These are phyloP conservation scores for Cyprinodon brontotheroides DNA, from an alignment of 2,113 vertebrate genomes.

Conservation along the genomic window DNA sequence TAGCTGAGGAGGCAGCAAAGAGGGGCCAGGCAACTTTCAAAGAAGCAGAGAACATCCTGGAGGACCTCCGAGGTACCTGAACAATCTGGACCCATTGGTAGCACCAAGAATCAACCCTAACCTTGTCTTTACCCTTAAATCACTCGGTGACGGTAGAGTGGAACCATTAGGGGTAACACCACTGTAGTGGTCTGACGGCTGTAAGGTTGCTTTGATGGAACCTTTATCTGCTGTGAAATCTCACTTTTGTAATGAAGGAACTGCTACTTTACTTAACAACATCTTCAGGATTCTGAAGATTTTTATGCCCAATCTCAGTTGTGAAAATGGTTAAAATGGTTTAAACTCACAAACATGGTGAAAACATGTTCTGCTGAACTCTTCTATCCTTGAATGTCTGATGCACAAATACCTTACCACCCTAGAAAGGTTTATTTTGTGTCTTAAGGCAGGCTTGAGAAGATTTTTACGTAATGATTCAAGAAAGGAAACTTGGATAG, in stretches of 20 bases:
- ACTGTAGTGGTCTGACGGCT: background rate
- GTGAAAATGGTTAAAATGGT: background rate
- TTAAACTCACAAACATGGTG: background rate
- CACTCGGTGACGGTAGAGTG: background rate
- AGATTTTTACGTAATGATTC: too few relatives aligned
- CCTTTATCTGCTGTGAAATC: background rate
- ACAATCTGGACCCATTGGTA: rapidly evolving
- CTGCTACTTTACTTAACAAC: background rate
- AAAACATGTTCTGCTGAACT: background rate
- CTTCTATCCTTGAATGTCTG: too few relatives aligned
- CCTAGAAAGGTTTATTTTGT: too few relatives aligned
- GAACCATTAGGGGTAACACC: background rate
- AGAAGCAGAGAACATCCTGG: conserved; percentile 92
- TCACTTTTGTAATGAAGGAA: background rate
- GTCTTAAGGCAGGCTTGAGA: background rate
- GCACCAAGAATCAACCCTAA: background rate
- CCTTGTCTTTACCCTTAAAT: background rate
- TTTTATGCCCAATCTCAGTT: background rate
- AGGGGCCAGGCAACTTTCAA: conserved; percentile 88
- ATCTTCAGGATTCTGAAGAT: background rate
- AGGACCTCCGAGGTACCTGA: conserved; percentile 86
- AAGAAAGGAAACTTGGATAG: background rate
- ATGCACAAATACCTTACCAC: too few relatives aligned
- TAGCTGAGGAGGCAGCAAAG: conserved; percentile 92
- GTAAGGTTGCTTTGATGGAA: background rate